Conservation (phyloP, 2,888 invertebrate species). For the Zaprionus lineosus region DNA sequence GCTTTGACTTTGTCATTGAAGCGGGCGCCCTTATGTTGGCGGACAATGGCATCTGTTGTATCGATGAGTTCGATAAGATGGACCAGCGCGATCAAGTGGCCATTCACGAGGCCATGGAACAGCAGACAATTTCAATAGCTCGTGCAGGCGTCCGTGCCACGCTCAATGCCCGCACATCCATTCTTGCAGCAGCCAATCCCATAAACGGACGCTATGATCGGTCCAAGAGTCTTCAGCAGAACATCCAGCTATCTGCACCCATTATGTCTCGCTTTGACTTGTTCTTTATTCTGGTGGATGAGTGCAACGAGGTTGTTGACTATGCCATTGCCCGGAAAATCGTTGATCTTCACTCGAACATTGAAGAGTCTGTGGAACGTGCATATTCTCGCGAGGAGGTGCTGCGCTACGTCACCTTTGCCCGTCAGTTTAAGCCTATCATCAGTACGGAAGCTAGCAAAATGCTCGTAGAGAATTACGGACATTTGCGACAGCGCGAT, state of each 20-base stretch:
- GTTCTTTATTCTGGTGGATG: conserved; percentile 98
- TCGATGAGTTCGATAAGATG: conserved; percentile 99
- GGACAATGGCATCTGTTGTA: conserved; percentile 99
- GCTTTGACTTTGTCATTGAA: conserved; percentile 99
- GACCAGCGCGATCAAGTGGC: conserved; percentile 98
- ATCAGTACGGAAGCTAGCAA: conserved; percentile 92
- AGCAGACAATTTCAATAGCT: conserved; percentile 99
- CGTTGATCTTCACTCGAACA: conserved; percentile 95
- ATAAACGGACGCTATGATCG: conserved; percentile 98
- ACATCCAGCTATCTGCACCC: conserved; percentile 95
- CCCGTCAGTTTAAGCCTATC: conserved; percentile 96
- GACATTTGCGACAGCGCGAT: conserved; percentile 92
- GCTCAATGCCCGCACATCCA: conserved; percentile 97
- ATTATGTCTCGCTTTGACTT: conserved; percentile 99
- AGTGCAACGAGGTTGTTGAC: conserved; percentile 96
- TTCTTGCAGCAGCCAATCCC: conserved; percentile 99
- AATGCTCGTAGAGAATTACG: conserved; percentile 94
- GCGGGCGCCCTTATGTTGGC: conserved; percentile 99
- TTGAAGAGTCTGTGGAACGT: conserved; percentile 90
- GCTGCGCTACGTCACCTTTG: conserved; percentile 97
- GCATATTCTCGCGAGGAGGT: conserved; percentile 95
- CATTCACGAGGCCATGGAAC: conserved; percentile 99
- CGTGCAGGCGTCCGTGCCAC: conserved; percentile 99
- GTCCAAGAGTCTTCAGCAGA: conserved; percentile 95
- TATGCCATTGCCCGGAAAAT: conserved; percentile 98